Conservation (phyloP, 2,888 invertebrate species). For the Heliconius erato region DNA sequence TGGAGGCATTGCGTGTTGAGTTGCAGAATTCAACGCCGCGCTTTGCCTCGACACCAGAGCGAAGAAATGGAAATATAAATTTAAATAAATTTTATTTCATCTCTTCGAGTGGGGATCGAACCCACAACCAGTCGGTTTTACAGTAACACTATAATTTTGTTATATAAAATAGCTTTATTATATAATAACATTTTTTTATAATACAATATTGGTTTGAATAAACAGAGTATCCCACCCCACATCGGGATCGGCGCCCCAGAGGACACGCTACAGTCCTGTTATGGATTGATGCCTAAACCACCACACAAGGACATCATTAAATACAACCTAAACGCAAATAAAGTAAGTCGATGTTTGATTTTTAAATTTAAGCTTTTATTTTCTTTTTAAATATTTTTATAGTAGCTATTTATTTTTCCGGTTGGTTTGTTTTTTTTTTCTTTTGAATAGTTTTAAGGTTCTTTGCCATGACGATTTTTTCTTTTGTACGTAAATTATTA, state of each 20-base stretch:
- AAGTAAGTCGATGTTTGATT: conserved; percentile 67
- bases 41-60: no score
- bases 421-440: not conserved
- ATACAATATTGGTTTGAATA: conserved; percentile 23
- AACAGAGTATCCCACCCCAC: conserved; percentile 87
- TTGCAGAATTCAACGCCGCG: no score
- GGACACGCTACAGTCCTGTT: conserved; percentile 91
- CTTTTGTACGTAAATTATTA: no score
- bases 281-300: conserved; percentile 89
- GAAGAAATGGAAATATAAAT: no score
- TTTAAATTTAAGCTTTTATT: not conserved
- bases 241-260: conserved; percentile 91
- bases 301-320: conserved; percentile 91
- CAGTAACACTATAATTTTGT: no score
- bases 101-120: no score
- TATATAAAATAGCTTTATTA: no score
- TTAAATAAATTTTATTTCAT: no score
- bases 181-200: no score
- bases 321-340: conserved; percentile 90
- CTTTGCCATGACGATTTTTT: not conserved
- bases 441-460: not conserved
- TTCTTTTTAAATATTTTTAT: not conserved
- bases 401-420: not conserved
- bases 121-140: no score
- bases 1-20: no score